These are phyloP conservation scores for Leuctra nigra DNA, from an alignment of 2,888 invertebrate species.

Conservation along the genomic window DNA sequence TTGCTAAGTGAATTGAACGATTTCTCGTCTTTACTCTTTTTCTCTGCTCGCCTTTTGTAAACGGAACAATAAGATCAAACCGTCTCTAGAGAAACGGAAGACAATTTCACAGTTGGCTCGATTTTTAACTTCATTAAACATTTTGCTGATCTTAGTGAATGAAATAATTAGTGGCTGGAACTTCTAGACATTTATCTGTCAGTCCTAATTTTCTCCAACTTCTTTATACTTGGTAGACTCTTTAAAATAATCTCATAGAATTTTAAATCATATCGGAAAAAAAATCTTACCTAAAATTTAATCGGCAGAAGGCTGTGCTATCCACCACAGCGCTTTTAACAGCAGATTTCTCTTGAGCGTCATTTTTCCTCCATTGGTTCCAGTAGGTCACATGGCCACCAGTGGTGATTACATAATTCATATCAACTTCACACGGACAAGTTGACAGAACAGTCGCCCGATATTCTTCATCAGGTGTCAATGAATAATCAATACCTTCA, in stretches of 20 bases:
- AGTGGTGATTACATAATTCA: constrained; percentile 57
- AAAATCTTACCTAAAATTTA: constrained; percentile 45
- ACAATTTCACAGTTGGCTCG: constrained; percentile 30
- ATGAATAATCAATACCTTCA: constrained; percentile 55
- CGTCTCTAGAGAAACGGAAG: too few relatives aligned
- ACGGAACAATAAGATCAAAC: too few relatives aligned
- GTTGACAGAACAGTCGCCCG: constrained; percentile 58
- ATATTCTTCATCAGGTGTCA: constrained; percentile 57
- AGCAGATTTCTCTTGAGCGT: constrained; percentile 13
- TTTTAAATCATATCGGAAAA: not conserved
- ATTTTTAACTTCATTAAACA: constrained; percentile 27
- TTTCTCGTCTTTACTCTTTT: too few relatives aligned
- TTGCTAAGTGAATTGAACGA: too few relatives aligned
- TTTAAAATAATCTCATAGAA: too few relatives aligned
- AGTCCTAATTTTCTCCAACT: too few relatives aligned
- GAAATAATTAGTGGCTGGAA: constrained; percentile 2
- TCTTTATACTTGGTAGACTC: too few relatives aligned
- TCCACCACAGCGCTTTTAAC: constrained; percentile 35
- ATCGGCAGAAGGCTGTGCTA: constrained; percentile 47
- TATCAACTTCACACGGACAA: constrained; percentile 55
- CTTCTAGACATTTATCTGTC: too few relatives aligned
- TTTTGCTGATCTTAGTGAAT: constrained; percentile 1
- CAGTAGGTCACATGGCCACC: constrained; percentile 58
- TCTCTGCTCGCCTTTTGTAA: too few relatives aligned
- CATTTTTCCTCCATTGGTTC: constrained; percentile 37